Evolutionary conservation across 2,113 vertebrate species (phyloP).

Genomic region (Tetrax tetrax): DNA sequence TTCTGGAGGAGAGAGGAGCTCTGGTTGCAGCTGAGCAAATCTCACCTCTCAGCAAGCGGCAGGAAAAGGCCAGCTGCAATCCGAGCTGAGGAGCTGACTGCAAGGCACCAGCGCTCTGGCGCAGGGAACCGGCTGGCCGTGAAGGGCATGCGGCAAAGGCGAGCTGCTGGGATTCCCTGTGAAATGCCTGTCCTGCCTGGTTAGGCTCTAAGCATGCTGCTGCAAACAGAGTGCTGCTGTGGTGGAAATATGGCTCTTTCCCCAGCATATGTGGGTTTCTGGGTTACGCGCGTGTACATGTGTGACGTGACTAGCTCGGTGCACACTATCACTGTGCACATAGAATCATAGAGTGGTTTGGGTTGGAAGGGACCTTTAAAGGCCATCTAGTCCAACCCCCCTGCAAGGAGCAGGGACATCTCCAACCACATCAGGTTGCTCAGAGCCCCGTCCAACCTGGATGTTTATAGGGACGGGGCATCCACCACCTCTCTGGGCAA

Average conservation of each 20-base stretch:
- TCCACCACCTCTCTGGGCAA: neutral
- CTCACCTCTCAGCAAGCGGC: neutral
- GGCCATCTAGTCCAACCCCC: neutral
- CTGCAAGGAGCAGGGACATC: no score
- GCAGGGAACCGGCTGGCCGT: neutral
- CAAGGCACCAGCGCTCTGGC: fast-evolving
- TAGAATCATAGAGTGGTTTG: neutral
- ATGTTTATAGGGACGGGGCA: no score
- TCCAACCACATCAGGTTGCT: no score
- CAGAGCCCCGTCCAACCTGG: no score
- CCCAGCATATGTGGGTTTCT: neutral
- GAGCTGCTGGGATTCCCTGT: neutral
- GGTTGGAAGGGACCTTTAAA: neutral
- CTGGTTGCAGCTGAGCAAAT: neutral
- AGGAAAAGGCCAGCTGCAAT: neutral
- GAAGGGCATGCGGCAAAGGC: neutral
- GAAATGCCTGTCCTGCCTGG: neutral
- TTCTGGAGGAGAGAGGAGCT: neutral
- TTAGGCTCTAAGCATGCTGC: fast-evolving
- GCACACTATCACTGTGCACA: fast-evolving
- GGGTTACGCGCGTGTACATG: fast-evolving
- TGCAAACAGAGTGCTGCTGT: fast-evolving
- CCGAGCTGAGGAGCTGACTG: neutral
- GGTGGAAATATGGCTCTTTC: fast-evolving
- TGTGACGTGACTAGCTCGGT: neutral